Conservation (phyloP, 2,797 vertebrate species). For the Capromys pilorides region DNA sequence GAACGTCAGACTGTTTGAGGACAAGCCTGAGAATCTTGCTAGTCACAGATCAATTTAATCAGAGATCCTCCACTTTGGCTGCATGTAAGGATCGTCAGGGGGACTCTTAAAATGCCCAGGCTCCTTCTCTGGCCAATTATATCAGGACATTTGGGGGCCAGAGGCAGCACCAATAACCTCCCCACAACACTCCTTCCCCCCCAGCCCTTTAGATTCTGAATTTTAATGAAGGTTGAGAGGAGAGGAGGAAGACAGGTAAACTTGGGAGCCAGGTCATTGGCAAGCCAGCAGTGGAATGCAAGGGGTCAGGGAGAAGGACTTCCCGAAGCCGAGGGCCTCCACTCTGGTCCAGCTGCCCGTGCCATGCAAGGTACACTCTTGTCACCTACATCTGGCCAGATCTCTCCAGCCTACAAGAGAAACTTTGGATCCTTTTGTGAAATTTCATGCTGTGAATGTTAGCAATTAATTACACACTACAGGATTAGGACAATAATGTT, state of each 20-base stretch:
- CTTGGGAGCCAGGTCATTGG: background rate
- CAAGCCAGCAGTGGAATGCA: background rate
- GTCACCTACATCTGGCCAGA: background rate
- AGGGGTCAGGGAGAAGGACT: background rate
- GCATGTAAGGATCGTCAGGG: background rate
- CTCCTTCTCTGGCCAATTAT: background rate
- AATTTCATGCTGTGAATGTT: background rate
- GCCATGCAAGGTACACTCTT: background rate
- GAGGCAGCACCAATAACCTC: background rate
- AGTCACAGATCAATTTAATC: background rate
- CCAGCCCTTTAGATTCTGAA: background rate
- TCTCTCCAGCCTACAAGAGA: background rate
- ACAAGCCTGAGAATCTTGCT: background rate
- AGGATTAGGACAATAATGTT: background rate
- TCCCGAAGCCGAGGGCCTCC: background rate
- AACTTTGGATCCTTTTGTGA: background rate
- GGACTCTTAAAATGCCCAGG: background rate
- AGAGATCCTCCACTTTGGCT: background rate
- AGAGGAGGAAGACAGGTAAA: background rate
- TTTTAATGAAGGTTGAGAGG: background rate
- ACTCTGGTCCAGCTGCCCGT: background rate
- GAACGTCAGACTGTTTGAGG: background rate
- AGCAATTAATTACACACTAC: background rate
- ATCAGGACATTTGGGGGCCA: background rate
- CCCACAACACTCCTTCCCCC: background rate